Evolutionary conservation across 2,113 vertebrate species (phyloP), one percentile per base, ranked within the genome.

Genomic region (Ageneiosus marmoratus): DNA sequence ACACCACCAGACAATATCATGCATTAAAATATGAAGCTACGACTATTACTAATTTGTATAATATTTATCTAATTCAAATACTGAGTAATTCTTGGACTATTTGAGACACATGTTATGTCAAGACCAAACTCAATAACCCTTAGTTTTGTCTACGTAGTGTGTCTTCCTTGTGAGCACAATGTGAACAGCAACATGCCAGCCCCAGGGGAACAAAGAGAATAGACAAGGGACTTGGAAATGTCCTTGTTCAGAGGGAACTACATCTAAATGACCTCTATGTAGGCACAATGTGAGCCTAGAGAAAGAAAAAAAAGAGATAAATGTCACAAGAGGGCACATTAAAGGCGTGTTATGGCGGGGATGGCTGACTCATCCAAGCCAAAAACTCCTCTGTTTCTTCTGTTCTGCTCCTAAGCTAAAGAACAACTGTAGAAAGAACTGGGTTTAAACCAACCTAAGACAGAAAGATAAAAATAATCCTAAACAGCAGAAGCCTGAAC

Each of bases 251-350:
- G 67, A 15, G 46, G 83, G 32, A 85, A 81, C 29, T 37, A 53
- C n/a, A 22, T 83, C 62, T 80, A 76, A 86, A 85, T 50, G 53
- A 83, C 77, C 83, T 78, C 20, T 76, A 86, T 87, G 84, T 60
- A 37, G 53, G 55, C 79, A 79, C 50, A 62, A 79, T 48, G 41
- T 62, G 46, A 80, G 53, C 60, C 24, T 2, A 65, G n/a, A 27
- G 41, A 22, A n/a, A 15, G n/a, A n/a, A n/a, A 15, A 22, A 24
- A 67, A 46, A 55, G 11, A 12, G 34, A 44, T 10, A 9, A 11
- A 48, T 18, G 29, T 77, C 13, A 62, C 1, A 32, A 46, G 75
- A 29, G 24, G 44, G 51, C 24, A 29, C 13, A 11, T 16, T 11
- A 62, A 29, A 63, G 9, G 22, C 24, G 44, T 67, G 69, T 85